A percentile compares a stretch with the other conserved stretches of the same genome.
These are phyloP conservation scores for Steinernema hermaphroditum DNA, from an alignment of 2,888 invertebrate species.

Conservation along the genomic window DNA sequence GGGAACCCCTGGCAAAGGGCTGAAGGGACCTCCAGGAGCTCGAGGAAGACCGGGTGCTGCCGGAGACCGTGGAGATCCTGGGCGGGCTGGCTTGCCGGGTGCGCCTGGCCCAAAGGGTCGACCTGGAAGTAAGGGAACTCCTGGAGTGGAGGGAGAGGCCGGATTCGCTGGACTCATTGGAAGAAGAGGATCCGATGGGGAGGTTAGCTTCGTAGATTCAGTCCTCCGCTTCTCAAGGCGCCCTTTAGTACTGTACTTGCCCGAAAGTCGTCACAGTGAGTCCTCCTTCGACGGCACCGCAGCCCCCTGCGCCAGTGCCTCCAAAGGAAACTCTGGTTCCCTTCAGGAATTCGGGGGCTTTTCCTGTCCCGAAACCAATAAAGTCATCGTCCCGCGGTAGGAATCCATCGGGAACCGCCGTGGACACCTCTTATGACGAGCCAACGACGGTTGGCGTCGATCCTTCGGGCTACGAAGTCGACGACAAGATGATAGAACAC, in stretches of 20 bases:
- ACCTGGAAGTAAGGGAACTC: slow-evolving; percentile 5
- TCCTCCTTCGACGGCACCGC: neutral
- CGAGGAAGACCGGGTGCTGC: neutral
- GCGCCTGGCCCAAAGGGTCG: neutral
- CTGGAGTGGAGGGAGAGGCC: slow-evolving; percentile 5
- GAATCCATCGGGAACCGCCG: neutral
- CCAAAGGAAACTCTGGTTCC: neutral
- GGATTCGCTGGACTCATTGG: slow-evolving; percentile 5
- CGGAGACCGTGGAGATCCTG: slow-evolving; percentile 3
- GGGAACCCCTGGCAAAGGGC: neutral
- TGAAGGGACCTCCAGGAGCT: neutral
- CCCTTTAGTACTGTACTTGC: neutral
- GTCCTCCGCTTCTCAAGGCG: neutral
- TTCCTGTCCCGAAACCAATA: slow-evolving; percentile 1
- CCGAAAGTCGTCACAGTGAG: neutral
- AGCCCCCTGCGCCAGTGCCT: neutral
- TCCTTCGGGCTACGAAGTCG: slow-evolving; percentile 20
- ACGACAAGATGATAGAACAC: slow-evolving; percentile 24
- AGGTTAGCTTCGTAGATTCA: neutral
- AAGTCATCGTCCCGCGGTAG: neutral
- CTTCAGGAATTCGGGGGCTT: slow-evolving; percentile 12
- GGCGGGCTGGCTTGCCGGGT: neutral
- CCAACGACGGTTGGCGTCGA: neutral
- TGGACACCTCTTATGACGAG: neutral
- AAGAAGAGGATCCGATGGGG: neutral